phyloP scores from a whole-genome alignment of 1,140 invertebrate species.

The Bradynema listronoti region DNA sequence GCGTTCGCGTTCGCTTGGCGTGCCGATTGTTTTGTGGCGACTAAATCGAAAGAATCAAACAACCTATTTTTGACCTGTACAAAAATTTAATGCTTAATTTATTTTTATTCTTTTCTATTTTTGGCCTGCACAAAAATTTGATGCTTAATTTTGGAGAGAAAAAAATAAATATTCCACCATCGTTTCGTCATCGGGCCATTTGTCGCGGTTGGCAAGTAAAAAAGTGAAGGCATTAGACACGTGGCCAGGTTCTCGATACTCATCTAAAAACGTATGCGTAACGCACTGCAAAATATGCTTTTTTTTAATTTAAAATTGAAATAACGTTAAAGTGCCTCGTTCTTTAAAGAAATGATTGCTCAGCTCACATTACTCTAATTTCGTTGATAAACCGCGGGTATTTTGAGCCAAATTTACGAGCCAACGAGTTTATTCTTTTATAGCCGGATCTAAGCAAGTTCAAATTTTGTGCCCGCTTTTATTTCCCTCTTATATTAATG shows the following conservation, averaged over 20 bases:
- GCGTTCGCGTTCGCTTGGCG: slow-evolving; percentile 4
- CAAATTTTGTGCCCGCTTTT: too few relatives aligned
- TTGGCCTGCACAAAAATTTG: background rate
- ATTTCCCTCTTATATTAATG: too few relatives aligned
- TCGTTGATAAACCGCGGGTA: too few relatives aligned
- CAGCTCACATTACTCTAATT: too few relatives aligned
- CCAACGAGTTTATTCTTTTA: too few relatives aligned
- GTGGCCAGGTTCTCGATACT: slow-evolving; percentile 21
- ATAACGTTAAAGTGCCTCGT: too few relatives aligned
- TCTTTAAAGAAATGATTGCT: too few relatives aligned
- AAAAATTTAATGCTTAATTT: background rate
- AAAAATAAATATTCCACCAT: slow-evolving; percentile 4
- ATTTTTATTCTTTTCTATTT: slow-evolving; percentile 3
- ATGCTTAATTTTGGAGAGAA: background rate
- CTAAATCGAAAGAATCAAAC: slow-evolving; percentile 12
- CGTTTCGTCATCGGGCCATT: background rate
- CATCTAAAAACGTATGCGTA: slow-evolving; percentile 18
- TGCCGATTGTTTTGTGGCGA: slow-evolving; percentile 23
- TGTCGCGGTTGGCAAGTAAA: slow-evolving; percentile 13
- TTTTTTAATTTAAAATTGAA: background rate
- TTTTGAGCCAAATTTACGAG: too few relatives aligned
- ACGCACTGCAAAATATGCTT: background rate
- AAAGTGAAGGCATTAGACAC: slow-evolving; percentile 34
- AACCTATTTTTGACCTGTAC: background rate
- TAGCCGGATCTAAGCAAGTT: too few relatives aligned